phyloP scores from a whole-genome alignment of 2,888 invertebrate species.

The Nephrotoma guestfalica region DNA sequence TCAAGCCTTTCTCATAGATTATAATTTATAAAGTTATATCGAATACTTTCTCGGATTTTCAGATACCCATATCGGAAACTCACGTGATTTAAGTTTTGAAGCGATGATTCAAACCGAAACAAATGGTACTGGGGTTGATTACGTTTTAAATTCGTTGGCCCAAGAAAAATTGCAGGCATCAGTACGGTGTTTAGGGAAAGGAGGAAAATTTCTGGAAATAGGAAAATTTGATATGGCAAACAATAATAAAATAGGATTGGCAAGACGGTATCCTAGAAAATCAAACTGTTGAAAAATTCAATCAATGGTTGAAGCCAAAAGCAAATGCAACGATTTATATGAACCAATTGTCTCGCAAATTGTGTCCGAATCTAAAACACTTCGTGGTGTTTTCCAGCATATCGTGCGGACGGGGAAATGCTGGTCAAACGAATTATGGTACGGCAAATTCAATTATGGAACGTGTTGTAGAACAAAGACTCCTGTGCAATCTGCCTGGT shows the following conservation, averaged over 20 bases:
- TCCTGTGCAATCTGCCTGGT: slow-evolving; percentile 53
- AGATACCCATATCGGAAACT: slow-evolving; percentile 60
- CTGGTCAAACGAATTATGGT: slow-evolving; percentile 83
- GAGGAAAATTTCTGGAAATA: slow-evolving; percentile 68
- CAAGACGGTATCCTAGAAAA: slow-evolving; percentile 64
- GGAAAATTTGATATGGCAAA: slow-evolving; percentile 68
- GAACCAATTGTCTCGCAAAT: slow-evolving; percentile 46
- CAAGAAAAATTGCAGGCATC: slow-evolving; percentile 78
- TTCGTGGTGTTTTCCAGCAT: slow-evolving; percentile 89
- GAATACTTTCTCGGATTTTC: too few relatives aligned
- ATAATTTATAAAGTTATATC: too few relatives aligned
- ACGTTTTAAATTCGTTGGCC: slow-evolving; percentile 81
- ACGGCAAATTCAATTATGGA: slow-evolving; percentile 86
- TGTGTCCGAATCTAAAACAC: slow-evolving; percentile 44
- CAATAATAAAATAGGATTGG: slow-evolving; percentile 47
- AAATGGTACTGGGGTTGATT: slow-evolving; percentile 74
- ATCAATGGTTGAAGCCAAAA: slow-evolving; percentile 58
- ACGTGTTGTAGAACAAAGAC: slow-evolving; percentile 63
- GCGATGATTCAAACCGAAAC: slow-evolving; percentile 66
- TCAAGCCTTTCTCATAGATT: too few relatives aligned
- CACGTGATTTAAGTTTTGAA: slow-evolving; percentile 77
- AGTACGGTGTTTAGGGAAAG: slow-evolving; percentile 40
- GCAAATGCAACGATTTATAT: slow-evolving; percentile 65
- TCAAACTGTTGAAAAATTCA: slow-evolving; percentile 54
- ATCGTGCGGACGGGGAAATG: slow-evolving; percentile 84